A percentile compares a stretch with the other conserved stretches of the same genome.
phyloP scores from a whole-genome alignment of 2,113 vertebrate species.

The Mobula hypostoma region DNA sequence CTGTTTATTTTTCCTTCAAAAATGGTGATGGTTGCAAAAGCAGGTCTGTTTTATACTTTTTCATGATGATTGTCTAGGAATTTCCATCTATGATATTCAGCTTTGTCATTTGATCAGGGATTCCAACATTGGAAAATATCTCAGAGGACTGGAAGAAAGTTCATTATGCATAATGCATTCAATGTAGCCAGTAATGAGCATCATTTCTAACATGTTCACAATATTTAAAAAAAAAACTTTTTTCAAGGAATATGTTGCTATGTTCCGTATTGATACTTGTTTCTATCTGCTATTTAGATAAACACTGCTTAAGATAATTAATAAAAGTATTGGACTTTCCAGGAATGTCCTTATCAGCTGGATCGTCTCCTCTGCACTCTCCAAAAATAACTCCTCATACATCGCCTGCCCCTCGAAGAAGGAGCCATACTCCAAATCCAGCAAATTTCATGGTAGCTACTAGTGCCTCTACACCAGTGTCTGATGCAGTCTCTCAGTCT shows the following conservation, averaged over 20 bases:
- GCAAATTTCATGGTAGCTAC: constrained; percentile 95
- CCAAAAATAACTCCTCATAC: constrained; percentile 98
- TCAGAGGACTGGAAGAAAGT: neutral
- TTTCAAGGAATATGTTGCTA: neutral
- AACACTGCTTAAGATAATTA: neutral
- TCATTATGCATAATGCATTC: neutral
- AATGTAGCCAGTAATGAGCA: neutral
- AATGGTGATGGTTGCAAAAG: neutral
- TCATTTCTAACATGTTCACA: neutral
- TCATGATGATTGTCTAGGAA: neutral
- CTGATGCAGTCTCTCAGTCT: constrained; percentile 69
- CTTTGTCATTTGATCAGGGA: neutral
- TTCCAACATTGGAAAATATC: neutral
- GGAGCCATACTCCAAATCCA: constrained; percentile 95
- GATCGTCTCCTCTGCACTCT: constrained; percentile 95
- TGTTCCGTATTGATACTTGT: neutral
- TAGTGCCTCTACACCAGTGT: constrained; percentile 69
- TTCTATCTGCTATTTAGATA: neutral
- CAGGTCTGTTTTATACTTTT: neutral
- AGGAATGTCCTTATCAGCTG: constrained; percentile 97
- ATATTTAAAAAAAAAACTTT: neutral
- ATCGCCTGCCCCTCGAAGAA: constrained; percentile 87
- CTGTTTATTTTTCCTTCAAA: neutral
- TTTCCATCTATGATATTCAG: neutral
- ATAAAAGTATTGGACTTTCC: constrained; percentile 46